phyloP scores from a whole-genome alignment of 2,888 invertebrate genomes.

The Drosophila nigricruria region DNA sequence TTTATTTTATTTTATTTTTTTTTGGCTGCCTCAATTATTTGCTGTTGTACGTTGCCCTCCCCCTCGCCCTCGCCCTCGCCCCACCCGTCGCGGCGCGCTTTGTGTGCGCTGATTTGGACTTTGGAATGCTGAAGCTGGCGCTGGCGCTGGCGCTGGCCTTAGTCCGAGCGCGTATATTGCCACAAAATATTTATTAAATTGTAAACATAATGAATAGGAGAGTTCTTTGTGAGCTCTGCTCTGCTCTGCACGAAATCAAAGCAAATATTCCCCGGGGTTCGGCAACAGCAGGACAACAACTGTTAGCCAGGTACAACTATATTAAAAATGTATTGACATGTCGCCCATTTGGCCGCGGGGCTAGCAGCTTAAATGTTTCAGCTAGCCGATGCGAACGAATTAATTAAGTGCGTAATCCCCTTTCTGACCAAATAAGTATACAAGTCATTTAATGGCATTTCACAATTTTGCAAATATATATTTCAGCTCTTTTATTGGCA shows the following conservation, averaged over 20 bases:
- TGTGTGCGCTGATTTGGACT: background rate
- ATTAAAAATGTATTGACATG: constrained; percentile 27
- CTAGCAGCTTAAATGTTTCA: constrained; percentile 42
- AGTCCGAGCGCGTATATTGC: constrained; percentile 1
- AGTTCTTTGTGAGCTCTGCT: constrained; percentile 45
- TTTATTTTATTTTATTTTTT: background rate
- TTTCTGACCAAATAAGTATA: background rate
- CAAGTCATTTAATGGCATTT: background rate
- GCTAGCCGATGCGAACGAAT: constrained; percentile 32
- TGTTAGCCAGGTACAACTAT: background rate
- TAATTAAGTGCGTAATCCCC: constrained; percentile 42
- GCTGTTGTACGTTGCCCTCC: background rate
- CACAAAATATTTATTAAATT: constrained; percentile 73
- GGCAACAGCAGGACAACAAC: background rate
- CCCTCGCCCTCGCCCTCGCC: background rate
- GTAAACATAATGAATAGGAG: constrained; percentile 71
- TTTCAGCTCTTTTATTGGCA: background rate
- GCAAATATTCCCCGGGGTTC: constrained; percentile 28
- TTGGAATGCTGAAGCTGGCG: constrained; percentile 5
- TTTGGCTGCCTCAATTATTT: constrained; percentile 14
- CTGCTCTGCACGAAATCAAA: constrained; percentile 65
- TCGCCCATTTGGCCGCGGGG: background rate
- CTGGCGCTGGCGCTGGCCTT: background rate
- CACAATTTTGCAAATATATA: constrained; percentile 2
- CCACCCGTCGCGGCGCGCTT: background rate